phyloP scores from a whole-genome alignment of 2,113 vertebrate species.

The Sylvia atricapilla region DNA sequence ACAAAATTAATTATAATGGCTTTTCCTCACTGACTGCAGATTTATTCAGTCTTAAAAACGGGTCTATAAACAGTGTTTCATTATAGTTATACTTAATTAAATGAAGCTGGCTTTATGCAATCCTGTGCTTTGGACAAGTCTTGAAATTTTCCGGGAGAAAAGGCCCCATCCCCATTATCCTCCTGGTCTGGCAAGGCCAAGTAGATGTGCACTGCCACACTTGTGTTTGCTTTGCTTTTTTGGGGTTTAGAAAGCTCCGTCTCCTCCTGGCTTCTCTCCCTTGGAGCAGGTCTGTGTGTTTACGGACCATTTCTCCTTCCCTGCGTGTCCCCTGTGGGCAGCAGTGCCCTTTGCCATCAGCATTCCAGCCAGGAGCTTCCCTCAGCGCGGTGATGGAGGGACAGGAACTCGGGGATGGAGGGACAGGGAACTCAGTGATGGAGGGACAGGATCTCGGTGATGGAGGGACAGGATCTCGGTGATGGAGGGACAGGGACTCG shows the following conservation, averaged over 20 bases:
- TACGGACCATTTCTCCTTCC: background rate
- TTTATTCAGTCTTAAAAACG: background rate
- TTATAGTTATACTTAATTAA: background rate
- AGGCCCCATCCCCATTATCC: background rate
- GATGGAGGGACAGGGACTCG: too few relatives aligned
- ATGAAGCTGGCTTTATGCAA: background rate
- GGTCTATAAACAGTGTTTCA: background rate
- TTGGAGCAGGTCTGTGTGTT: background rate
- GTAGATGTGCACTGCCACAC: accelerated
- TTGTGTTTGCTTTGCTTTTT: background rate
- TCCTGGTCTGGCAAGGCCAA: background rate
- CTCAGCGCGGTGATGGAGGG: background rate
- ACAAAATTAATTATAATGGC: background rate
- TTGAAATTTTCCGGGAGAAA: background rate
- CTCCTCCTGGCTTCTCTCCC: background rate
- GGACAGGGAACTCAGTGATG: background rate
- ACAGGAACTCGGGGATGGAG: background rate
- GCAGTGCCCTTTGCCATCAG: background rate
- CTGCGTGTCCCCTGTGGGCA: background rate
- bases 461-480: too few relatives aligned
- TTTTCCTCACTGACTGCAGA: background rate
- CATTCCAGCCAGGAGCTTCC: background rate
- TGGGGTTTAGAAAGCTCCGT: background rate
- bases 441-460: too few relatives aligned
- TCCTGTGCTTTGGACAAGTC: background rate